These are phyloP conservation scores for Champsocephalus gunnari DNA, from an alignment of 2,797 vertebrate species.

Conservation along the genomic window DNA sequence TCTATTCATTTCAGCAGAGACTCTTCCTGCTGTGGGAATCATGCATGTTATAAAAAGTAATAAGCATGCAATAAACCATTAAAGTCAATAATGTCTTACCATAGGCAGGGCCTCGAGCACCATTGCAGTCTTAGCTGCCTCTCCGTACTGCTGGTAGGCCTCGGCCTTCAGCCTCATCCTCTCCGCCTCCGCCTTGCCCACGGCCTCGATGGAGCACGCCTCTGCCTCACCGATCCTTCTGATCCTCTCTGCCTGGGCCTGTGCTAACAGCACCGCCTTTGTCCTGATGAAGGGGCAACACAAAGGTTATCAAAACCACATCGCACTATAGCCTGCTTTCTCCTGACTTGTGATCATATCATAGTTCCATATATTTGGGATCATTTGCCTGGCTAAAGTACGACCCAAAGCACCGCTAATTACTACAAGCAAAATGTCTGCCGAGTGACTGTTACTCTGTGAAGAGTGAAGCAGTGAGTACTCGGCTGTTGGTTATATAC, in stretches of 20 bases:
- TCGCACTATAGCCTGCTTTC: neutral
- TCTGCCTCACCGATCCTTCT: constrained; percentile 91
- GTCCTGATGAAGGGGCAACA: constrained; percentile 76
- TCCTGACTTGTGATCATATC: neutral
- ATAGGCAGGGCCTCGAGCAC: constrained; percentile 93
- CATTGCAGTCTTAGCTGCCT: constrained; percentile 92
- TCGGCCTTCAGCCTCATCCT: constrained; percentile 95
- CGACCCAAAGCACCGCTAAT: neutral
- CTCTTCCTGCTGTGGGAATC: too few relatives aligned
- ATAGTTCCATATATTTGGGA: neutral
- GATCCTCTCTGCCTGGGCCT: constrained; percentile 95
- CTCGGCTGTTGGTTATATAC: neutral
- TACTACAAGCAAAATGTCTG: neutral
- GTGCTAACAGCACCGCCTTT: constrained; percentile 90
- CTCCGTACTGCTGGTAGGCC: constrained; percentile 92
- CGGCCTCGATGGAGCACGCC: constrained; percentile 89
- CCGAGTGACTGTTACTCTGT: neutral
- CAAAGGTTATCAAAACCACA: neutral
- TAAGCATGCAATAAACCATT: neutral
- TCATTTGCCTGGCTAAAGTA: neutral
- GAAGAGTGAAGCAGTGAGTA: neutral
- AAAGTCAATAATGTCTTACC: constrained; percentile 74
- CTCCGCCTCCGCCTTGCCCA: constrained; percentile 94
- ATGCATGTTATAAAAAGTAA: too few relatives aligned
- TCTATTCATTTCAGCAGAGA: too few relatives aligned